Evolutionary conservation across 2,797 vertebrate species (phyloP).

Genomic region (Macroramphosus scolopax): DNA sequence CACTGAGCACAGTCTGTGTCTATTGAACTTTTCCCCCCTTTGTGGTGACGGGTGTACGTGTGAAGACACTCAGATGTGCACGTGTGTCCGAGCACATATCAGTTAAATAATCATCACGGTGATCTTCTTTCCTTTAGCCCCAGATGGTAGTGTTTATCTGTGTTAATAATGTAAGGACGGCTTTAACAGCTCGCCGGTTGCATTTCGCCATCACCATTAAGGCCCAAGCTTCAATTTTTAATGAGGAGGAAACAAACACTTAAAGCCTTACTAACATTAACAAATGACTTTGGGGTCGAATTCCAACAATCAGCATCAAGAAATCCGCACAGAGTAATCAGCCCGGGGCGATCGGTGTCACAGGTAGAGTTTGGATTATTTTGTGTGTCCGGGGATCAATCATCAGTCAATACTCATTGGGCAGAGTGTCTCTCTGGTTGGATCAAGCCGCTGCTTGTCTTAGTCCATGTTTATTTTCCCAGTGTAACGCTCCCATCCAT

Average conservation of each 20-base stretch:
- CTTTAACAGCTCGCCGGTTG: constrained; percentile 41
- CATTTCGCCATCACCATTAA: constrained; percentile 65
- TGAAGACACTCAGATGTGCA: not conserved
- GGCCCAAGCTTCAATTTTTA: constrained; percentile 64
- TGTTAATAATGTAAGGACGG: constrained; percentile 70
- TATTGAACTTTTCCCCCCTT: constrained; percentile 12
- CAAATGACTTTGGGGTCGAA: constrained; percentile 36
- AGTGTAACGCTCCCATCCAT: not conserved
- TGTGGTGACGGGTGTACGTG: not conserved
- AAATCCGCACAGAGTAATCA: constrained; percentile 11
- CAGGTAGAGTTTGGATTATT: constrained; percentile 27
- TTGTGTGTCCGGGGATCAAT: constrained; percentile 27
- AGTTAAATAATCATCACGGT: constrained; percentile 10
- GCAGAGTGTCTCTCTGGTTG: constrained; percentile 6
- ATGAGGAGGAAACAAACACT: constrained; percentile 63
- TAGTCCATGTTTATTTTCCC: not conserved
- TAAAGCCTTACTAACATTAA: constrained; percentile 55
- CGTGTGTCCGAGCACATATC: not conserved
- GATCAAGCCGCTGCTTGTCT: constrained; percentile 1
- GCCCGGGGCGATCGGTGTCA: constrained; percentile 22
- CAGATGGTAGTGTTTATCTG: constrained; percentile 53
- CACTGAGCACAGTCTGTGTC: constrained; percentile 17
- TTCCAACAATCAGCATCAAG: constrained; percentile 28
- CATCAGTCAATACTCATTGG: constrained; percentile 21
- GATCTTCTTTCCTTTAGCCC: constrained; percentile 33